phyloP scores from a whole-genome alignment of 2,797 vertebrate species.

The Cercopithecus diana region DNA sequence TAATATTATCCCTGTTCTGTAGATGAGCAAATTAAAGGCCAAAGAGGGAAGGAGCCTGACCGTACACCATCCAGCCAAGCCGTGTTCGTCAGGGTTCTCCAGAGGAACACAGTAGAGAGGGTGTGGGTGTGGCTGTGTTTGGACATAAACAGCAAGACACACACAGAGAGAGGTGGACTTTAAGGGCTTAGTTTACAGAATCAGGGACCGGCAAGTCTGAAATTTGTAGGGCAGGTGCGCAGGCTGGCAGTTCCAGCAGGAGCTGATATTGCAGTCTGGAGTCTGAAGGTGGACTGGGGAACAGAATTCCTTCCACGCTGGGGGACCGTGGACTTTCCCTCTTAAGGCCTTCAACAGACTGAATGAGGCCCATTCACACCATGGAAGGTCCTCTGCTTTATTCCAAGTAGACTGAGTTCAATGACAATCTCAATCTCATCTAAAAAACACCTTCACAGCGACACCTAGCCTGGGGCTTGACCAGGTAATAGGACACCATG shows the following conservation, averaged over 20 bases:
- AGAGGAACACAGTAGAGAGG: neutral
- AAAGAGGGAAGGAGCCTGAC: accelerated
- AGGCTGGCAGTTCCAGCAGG: neutral
- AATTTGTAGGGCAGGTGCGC: accelerated
- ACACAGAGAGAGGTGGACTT: neutral
- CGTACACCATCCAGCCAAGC: accelerated
- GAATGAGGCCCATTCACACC: neutral
- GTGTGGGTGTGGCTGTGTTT: accelerated
- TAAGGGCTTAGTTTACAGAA: accelerated
- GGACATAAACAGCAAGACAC: neutral
- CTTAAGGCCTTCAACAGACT: neutral
- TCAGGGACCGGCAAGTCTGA: neutral
- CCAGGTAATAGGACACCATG: accelerated
- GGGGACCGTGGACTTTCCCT: neutral
- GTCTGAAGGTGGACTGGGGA: neutral
- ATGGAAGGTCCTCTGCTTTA: accelerated
- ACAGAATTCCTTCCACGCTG: accelerated
- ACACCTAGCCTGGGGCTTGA: neutral
- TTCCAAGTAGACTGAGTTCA: neutral
- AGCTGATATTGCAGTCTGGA: neutral
- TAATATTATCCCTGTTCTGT: accelerated
- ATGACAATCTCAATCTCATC: neutral
- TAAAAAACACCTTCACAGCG: neutral
- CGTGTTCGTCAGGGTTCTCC: neutral
- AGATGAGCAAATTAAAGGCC: neutral